phyloP scores from a whole-genome alignment of 2,888 invertebrate genomes.

The Macrostomum cliftonense region DNA sequence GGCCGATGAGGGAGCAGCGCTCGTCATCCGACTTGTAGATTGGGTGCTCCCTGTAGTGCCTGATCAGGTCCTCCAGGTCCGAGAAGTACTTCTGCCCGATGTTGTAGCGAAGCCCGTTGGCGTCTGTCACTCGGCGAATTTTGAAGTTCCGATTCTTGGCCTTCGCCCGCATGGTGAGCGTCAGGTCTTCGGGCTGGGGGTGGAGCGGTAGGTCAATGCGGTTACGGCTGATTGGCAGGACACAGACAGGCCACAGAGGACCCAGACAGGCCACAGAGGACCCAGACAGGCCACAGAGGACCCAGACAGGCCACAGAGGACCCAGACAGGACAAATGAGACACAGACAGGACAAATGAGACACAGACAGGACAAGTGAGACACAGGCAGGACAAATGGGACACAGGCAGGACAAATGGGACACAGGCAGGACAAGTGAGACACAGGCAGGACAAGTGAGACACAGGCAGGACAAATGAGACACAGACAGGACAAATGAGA shows the following conservation, averaged over 20 bases:
- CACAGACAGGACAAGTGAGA: slow-evolving; percentile 1
- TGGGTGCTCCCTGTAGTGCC: slow-evolving; percentile 93
- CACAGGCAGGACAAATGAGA: too few relatives aligned
- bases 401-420: neutral
- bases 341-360: too few relatives aligned
- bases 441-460: slow-evolving; percentile 1
- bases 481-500: neutral
- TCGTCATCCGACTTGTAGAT: slow-evolving; percentile 75
- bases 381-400: too few relatives aligned
- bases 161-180: slow-evolving; percentile 88
- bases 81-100: slow-evolving; percentile 96
- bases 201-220: slow-evolving; percentile 10
- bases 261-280: too few relatives aligned
- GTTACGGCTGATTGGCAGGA: too few relatives aligned
- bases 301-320: too few relatives aligned
- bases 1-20: slow-evolving; percentile 82
- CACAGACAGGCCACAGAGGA: too few relatives aligned
- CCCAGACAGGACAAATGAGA: neutral
- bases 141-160: slow-evolving; percentile 97
- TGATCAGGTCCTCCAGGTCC: slow-evolving; percentile 79
- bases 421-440: too few relatives aligned
- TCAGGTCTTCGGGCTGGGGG: slow-evolving; percentile 81
- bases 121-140: slow-evolving; percentile 57
- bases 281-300: too few relatives aligned
- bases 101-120: slow-evolving; percentile 50